These are phyloP conservation scores for Halcyon badia DNA, from an alignment of 2,797 vertebrate genomes.

Conservation along the genomic window DNA sequence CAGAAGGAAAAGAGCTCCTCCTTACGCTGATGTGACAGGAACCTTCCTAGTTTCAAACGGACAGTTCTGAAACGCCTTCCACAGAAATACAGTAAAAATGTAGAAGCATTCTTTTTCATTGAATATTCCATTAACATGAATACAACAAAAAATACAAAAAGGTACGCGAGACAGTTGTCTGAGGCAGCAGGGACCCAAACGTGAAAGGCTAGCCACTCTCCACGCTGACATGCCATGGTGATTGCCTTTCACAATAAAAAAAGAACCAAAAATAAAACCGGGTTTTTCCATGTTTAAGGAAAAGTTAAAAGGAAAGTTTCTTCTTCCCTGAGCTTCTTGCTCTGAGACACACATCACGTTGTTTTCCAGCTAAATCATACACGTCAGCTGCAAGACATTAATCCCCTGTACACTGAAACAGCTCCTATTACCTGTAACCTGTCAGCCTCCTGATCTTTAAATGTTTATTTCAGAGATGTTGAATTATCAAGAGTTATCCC, in stretches of 20 bases:
- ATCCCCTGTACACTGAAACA: not conserved
- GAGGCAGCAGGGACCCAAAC: not conserved
- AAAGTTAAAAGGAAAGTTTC: not conserved
- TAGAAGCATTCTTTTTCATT: not conserved
- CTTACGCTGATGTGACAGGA: not conserved
- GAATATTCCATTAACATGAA: not conserved
- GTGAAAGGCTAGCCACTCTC: not conserved
- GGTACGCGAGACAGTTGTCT: not conserved
- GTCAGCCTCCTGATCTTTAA: not conserved
- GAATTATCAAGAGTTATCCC: not conserved
- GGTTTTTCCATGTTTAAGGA: not conserved
- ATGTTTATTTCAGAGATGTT: not conserved
- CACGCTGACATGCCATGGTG: not conserved
- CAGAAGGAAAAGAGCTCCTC: not conserved
- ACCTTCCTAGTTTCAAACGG: not conserved
- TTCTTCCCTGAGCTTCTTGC: not conserved
- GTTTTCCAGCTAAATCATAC: not conserved
- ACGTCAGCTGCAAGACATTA: not conserved
- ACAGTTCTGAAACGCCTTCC: not conserved
- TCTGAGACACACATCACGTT: accelerated
- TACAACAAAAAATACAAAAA: not conserved
- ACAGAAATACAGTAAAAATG: not conserved
- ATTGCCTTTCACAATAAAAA: not conserved
- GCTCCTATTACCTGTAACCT: not conserved
- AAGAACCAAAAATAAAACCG: not conserved